These are phyloP conservation scores for Stenodera caucasica DNA, from an alignment of 2,888 invertebrate species.

Conservation along the genomic window DNA sequence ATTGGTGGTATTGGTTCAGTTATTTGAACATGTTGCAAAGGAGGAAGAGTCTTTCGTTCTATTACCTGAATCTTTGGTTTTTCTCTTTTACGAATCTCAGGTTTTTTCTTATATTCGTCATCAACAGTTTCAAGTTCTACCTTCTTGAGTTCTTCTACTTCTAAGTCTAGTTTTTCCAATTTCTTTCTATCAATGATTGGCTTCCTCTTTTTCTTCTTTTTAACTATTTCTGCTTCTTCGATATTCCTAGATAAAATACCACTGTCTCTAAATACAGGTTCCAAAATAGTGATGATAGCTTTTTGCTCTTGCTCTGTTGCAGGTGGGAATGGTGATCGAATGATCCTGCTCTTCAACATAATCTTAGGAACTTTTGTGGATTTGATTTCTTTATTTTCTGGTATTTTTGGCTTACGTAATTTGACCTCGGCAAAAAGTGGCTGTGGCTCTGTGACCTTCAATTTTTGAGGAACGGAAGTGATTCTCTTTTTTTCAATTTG, in stretches of 20 bases:
- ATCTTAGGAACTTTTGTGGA: conserved; percentile 63
- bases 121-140: conserved; percentile 46
- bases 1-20: conserved; percentile 61
- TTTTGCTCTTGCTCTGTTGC: conserved; percentile 45
- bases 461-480: conserved; percentile 30
- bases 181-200: conserved; percentile 41
- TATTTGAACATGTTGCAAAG: conserved; percentile 54
- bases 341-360: conserved; percentile 72
- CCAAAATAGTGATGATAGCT: conserved; percentile 49
- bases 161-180: conserved; percentile 54
- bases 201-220: conserved; percentile 50
- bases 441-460: conserved; percentile 45
- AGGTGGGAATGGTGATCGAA: conserved; percentile 57
- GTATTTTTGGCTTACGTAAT: conserved; percentile 56
- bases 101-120: conserved; percentile 42
- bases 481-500: conserved; percentile 34
- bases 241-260: conserved; percentile 58
- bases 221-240: conserved; percentile 54
- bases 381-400: conserved; percentile 44
- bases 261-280: conserved; percentile 49
- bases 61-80: conserved; percentile 33
- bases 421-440: conserved; percentile 64
- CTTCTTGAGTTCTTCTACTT: conserved; percentile 52
- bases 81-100: conserved; percentile 37
- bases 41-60: conserved; percentile 16